Percentiles rank a stretch among this genome's conserved stretches.
Conservation (phyloP, 2,888 invertebrate species). For the Muschampia plurimacula region DNA sequence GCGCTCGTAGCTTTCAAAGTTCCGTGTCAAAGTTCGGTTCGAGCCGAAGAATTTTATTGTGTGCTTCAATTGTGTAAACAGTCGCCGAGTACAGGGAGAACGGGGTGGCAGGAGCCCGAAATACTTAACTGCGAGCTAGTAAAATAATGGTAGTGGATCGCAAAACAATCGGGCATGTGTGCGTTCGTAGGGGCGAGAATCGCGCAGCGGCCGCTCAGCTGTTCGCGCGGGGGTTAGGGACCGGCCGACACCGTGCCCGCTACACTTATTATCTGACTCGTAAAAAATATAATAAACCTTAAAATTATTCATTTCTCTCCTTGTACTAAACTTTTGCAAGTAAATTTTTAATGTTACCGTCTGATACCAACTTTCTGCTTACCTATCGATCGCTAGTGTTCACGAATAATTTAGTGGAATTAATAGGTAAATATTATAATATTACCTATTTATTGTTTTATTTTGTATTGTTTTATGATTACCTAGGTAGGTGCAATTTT, state of each 20-base stretch:
- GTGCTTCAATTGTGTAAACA: constrained; percentile 25
- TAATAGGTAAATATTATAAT: no score
- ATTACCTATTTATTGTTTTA: no score
- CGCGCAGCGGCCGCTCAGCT: constrained; percentile 21
- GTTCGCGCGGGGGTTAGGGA: constrained; percentile 24
- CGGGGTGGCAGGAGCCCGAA: constrained; percentile 16
- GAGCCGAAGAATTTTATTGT: constrained; percentile 6
- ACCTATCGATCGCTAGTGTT: no score
- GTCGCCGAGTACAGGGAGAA: constrained; percentile 10
- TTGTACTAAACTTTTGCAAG: no score
- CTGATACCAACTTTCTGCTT: no score
- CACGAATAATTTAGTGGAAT: no score
- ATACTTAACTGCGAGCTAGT: constrained; percentile 25
- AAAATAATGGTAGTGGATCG: constrained; percentile 31
- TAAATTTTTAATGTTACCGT: no score
- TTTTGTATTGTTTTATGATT: no score
- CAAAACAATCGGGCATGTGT: constrained; percentile 29
- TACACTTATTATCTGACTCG: constrained; percentile 14
- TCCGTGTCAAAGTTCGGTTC: constrained; percentile 20
- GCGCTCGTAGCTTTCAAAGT: constrained; percentile 12
- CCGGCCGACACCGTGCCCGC: constrained; percentile 13
- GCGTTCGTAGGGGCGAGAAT: constrained; percentile 26
- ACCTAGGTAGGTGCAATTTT: no score
- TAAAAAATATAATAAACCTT: constrained; percentile 14
- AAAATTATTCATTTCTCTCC: neutral